Evolutionary conservation across 1,140 invertebrate species (phyloP).

Genomic region (Chymomyza costata): DNA sequence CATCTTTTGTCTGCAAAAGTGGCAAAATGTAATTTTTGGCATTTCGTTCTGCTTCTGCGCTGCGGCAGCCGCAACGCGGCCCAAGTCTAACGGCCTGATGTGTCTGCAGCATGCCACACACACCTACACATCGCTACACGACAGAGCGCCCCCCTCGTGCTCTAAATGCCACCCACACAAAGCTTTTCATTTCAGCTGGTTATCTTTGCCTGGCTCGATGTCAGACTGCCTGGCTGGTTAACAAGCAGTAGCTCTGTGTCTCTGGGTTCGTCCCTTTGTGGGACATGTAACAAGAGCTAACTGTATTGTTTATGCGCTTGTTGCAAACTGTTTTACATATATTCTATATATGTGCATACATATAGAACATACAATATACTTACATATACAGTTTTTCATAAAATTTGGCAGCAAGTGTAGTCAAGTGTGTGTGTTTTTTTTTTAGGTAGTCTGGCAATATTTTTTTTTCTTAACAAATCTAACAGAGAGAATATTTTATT

Average conservation of each 20-base stretch:
- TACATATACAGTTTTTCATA: too few species aligned
- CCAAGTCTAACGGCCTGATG: too few species aligned
- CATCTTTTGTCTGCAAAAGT: conserved; percentile 63
- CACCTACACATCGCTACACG: conserved; percentile 3
- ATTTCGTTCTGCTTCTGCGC: conserved; percentile 43
- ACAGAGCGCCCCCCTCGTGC: conserved; percentile 7
- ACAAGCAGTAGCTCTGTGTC: too few species aligned
- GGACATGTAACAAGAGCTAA: conserved; percentile 36
- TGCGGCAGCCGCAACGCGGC: too few species aligned
- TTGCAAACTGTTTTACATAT: conserved; percentile 3
- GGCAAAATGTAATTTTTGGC: conserved; percentile 73
- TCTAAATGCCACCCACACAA: conserved; percentile 10
- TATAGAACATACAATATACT: conserved; percentile 12
- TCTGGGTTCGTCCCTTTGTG: conserved; percentile 24
- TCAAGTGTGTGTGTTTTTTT: too few species aligned
- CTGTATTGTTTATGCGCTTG: conserved; percentile 38
- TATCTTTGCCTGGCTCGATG: conserved; percentile 1
- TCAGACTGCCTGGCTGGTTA: conserved; percentile 20
- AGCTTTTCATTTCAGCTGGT: conserved; percentile 9
- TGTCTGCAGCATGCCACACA: conserved; percentile 24
- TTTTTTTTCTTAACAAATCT: too few species aligned
- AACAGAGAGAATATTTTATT: too few species aligned
- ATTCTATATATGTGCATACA: conserved; percentile 1
- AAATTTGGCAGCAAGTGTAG: too few species aligned
- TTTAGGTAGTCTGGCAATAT: too few species aligned